phyloP scores from a whole-genome alignment of 2,113 vertebrate species.

The Deroptyus accipitrinus region DNA sequence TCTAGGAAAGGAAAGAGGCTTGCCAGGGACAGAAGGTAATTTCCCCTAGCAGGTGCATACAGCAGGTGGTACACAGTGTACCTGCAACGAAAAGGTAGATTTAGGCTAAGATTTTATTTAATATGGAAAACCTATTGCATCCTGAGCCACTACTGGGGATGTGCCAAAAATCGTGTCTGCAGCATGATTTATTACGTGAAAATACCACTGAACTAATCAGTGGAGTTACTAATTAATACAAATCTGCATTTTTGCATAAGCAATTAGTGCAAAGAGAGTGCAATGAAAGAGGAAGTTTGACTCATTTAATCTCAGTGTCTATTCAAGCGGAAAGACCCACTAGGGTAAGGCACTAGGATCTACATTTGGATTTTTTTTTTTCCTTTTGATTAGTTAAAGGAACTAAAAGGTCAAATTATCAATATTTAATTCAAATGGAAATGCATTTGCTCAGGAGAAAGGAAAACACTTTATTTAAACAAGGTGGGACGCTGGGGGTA shows the following conservation, averaged over 20 bases:
- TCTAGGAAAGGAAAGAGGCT: conserved; percentile 63
- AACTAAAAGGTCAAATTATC: conserved; percentile 87
- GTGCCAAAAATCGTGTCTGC: conserved; percentile 84
- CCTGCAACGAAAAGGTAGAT: conserved; percentile 79
- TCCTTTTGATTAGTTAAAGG: conserved; percentile 83
- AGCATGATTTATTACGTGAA: conserved; percentile 88
- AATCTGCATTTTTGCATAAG: conserved; percentile 96
- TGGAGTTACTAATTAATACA: conserved; percentile 92
- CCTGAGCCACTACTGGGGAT: conserved; percentile 78
- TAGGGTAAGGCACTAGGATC: conserved; percentile 77
- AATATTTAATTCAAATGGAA: conserved; percentile 86
- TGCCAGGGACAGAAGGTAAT: conserved; percentile 76
- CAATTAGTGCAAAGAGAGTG: conserved; percentile 86
- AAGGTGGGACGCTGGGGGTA: conserved; percentile 59
- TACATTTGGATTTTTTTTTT: conserved; percentile 77
- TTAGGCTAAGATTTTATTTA: conserved; percentile 82
- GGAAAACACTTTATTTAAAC: conserved; percentile 76
- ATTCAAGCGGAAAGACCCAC: conserved; percentile 83
- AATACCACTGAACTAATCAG: conserved; percentile 90
- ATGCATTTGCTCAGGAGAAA: conserved; percentile 76
- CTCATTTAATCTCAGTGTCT: conserved; percentile 84
- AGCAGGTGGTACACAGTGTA: conserved; percentile 82
- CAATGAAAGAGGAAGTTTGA: conserved; percentile 84
- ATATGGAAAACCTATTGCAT: conserved; percentile 80
- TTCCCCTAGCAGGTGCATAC: conserved; percentile 77